A percentile compares a stretch with the other conserved stretches of the same genome.
Evolutionary conservation across 2,797 vertebrate genomes (phyloP).

Genomic region (Clamator glandarius): DNA sequence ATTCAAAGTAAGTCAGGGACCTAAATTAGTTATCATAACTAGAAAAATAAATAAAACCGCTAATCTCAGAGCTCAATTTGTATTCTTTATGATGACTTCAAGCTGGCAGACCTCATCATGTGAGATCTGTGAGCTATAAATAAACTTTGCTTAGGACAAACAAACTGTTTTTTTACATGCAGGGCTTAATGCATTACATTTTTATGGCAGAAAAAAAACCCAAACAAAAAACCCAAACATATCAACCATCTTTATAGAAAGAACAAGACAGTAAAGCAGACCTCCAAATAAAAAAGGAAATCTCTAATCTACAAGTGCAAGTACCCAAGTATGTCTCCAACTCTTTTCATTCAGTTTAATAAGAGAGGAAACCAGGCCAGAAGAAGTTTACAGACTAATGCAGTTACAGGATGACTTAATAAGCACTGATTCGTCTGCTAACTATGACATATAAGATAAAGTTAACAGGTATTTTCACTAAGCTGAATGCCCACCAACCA

Average conservation of each 20-base stretch:
- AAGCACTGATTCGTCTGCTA: constrained; percentile 49
- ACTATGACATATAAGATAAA: neutral
- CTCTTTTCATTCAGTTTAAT: constrained; percentile 30
- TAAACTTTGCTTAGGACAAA: constrained; percentile 55
- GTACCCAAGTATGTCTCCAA: constrained; percentile 22
- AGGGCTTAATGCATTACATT: constrained; percentile 22
- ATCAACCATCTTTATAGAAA: constrained; percentile 31
- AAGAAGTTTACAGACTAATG: constrained; percentile 73
- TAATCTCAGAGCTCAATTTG: constrained; percentile 10
- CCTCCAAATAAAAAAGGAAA: constrained; percentile 58
- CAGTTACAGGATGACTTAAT: constrained; percentile 61
- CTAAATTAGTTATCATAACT: neutral
- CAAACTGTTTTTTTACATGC: constrained; percentile 14
- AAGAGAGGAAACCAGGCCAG: constrained; percentile 67
- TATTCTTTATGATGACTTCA: constrained; percentile 24
- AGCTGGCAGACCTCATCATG: constrained; percentile 8
- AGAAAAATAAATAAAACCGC: constrained; percentile 11
- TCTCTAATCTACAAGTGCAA: constrained; percentile 33
- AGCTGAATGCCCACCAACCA: neutral
- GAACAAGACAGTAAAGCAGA: neutral
- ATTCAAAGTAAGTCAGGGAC: neutral
- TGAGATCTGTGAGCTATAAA: constrained; percentile 54
- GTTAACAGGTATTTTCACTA: constrained; percentile 6
- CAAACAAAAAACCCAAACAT: neutral
- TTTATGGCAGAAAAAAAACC: constrained; percentile 49